phyloP scores from a whole-genome alignment of 1,140 invertebrate species.

The Drosophila orosa region DNA sequence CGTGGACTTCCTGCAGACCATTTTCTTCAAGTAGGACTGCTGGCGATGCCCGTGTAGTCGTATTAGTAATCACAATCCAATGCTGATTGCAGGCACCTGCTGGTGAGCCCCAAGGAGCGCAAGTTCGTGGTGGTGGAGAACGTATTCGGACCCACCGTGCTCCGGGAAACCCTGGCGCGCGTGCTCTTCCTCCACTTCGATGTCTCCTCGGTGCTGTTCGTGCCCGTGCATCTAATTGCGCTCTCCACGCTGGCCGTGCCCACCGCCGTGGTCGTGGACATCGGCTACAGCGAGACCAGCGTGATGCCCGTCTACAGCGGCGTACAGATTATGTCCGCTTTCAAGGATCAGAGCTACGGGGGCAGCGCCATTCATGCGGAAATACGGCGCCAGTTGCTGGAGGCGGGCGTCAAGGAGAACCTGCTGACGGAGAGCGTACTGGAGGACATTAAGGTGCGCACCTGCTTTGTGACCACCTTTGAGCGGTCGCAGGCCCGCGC shows the following conservation, averaged over 20 bases:
- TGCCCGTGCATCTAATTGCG: slow-evolving; percentile 92
- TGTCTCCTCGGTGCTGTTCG: slow-evolving; percentile 89
- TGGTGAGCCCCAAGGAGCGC: slow-evolving; percentile 96
- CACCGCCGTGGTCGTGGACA: slow-evolving; percentile 93
- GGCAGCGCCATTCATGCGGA: slow-evolving; percentile 88
- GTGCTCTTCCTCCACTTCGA: slow-evolving; percentile 97
- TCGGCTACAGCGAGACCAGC: slow-evolving; percentile 93
- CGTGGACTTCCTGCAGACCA: slow-evolving; percentile 93
- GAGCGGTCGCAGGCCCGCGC: slow-evolving; percentile 88
- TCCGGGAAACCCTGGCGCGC: slow-evolving; percentile 94
- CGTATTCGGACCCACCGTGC: slow-evolving; percentile 91
- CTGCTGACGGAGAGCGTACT: slow-evolving; percentile 86
- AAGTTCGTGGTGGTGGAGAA: slow-evolving; percentile 96
- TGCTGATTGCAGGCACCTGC: slow-evolving; percentile 88
- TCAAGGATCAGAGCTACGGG: slow-evolving; percentile 91
- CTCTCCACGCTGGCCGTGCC: slow-evolving; percentile 90
- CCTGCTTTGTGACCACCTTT: slow-evolving; percentile 93
- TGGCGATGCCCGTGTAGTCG: slow-evolving; percentile 9
- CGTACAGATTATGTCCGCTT: slow-evolving; percentile 92
- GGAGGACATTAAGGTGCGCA: slow-evolving; percentile 90
- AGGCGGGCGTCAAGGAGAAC: slow-evolving; percentile 84
- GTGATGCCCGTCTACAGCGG: slow-evolving; percentile 94
- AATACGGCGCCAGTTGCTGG: slow-evolving; percentile 84
- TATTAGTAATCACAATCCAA: background rate
- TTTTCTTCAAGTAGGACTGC: slow-evolving; percentile 92